These are phyloP conservation scores for Oreonectes daqikongensis DNA, from an alignment of 2,797 vertebrate species.

Conservation along the genomic window DNA sequence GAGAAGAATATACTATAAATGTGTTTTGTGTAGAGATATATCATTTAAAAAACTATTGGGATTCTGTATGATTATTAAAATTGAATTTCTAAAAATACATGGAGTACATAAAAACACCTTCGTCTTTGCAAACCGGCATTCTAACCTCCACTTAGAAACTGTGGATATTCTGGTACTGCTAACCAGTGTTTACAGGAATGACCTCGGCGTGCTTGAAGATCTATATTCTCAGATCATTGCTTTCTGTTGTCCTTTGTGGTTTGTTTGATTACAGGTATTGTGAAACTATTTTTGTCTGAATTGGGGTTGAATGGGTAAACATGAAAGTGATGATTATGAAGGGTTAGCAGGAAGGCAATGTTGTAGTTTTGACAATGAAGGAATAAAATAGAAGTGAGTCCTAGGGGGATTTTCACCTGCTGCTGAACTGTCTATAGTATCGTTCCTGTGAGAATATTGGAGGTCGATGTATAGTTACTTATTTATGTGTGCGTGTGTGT, in stretches of 20 bases:
- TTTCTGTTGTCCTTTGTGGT: conserved; percentile 21
- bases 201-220: neutral
- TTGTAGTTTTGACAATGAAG: conserved; percentile 22
- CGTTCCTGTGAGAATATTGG: conserved; percentile 8
- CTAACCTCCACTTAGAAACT: neutral
- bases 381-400: conserved; percentile 8
- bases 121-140: conserved; percentile 2
- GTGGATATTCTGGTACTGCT: conserved; percentile 1
- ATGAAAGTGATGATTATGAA: conserved; percentile 65
- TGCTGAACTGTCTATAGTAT: neutral
- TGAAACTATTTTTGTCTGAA: conserved; percentile 48
- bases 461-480: conserved; percentile 31
- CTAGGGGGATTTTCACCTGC: neutral
- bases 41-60: conserved; percentile 2
- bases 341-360: conserved; percentile 39
- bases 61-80: conserved; percentile 18
- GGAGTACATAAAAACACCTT: neutral
- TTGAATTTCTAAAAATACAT: neutral
- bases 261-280: conserved; percentile 60
- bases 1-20: neutral
- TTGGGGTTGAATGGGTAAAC: conserved; percentile 52
- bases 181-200: neutral
- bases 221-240: conserved; percentile 25
- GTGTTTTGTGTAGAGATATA: neutral
- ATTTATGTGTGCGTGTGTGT: neutral